These are phyloP conservation scores for Amphilophus citrinellus DNA, from an alignment of 2,113 vertebrate genomes.

Conservation along the genomic window DNA sequence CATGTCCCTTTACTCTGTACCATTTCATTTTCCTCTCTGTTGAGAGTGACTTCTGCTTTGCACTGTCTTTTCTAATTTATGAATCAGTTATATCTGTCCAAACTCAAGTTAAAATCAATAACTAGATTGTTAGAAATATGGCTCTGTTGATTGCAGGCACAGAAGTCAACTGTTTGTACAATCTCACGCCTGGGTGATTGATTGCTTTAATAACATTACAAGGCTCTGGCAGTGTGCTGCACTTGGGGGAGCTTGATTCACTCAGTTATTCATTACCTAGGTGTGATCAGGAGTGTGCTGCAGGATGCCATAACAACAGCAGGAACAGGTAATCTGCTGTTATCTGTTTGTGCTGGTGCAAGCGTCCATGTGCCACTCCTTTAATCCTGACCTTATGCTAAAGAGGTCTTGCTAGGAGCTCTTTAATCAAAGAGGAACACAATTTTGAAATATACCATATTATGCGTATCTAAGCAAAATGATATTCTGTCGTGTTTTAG, in stretches of 20 bases:
- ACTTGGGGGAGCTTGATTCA: slow-evolving; percentile 24
- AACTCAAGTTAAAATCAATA: background rate
- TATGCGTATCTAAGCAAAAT: background rate
- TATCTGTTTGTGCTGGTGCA: slow-evolving; percentile 41
- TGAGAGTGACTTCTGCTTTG: background rate
- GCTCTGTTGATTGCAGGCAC: background rate
- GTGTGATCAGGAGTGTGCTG: slow-evolving; percentile 31
- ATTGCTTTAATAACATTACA: slow-evolving; percentile 38
- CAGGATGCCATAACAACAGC: slow-evolving; percentile 50
- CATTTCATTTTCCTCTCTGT: background rate
- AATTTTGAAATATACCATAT: background rate
- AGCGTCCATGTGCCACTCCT: slow-evolving; percentile 31
- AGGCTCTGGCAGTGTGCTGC: background rate
- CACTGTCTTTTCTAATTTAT: background rate
- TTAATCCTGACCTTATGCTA: slow-evolving; percentile 27
- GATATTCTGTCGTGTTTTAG: background rate
- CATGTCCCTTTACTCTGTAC: background rate
- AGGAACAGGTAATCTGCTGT: slow-evolving; percentile 56
- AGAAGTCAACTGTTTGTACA: background rate
- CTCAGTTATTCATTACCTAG: slow-evolving; percentile 76
- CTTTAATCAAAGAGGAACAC: background rate
- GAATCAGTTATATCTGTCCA: background rate
- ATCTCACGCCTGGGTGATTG: slow-evolving; percentile 26
- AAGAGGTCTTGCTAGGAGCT: background rate
- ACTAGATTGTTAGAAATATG: background rate